Percentiles rank a stretch among this genome's conserved stretches.
phyloP scores from a whole-genome alignment of 92 coral and sea anemone genomes.

The Galaxea fascicularis region DNA sequence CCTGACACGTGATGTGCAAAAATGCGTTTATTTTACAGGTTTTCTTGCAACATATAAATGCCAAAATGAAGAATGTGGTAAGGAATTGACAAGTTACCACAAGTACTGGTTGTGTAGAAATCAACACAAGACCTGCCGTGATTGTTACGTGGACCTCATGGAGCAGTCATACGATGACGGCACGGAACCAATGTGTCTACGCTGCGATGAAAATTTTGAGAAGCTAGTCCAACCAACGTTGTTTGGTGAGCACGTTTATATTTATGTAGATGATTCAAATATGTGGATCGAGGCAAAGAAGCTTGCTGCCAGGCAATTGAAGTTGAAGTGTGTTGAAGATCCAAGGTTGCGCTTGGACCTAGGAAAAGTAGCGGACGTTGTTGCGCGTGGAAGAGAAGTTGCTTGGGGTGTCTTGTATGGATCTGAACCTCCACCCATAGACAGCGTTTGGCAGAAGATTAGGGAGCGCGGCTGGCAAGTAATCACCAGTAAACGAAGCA shows the following conservation, averaged over 20 bases:
- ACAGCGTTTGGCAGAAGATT: slow-evolving; percentile 52
- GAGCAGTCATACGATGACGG: neutral
- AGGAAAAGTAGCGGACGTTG: slow-evolving; percentile 45
- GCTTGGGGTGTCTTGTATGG: slow-evolving; percentile 45
- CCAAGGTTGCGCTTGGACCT: slow-evolving; percentile 49
- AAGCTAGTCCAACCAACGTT: neutral
- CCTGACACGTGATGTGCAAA: no score
- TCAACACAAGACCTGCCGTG: slow-evolving; percentile 25
- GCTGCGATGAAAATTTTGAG: slow-evolving; percentile 11
- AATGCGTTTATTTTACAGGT: no score
- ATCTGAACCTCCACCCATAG: slow-evolving; percentile 61
- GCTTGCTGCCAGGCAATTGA: slow-evolving; percentile 19
- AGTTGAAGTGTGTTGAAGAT: slow-evolving; percentile 36
- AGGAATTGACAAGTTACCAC: neutral
- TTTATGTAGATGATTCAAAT: slow-evolving; percentile 61
- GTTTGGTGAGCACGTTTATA: slow-evolving; percentile 25
- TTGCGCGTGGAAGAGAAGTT: slow-evolving; percentile 37
- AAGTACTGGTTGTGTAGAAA: slow-evolving; percentile 25
- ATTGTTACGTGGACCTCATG: slow-evolving; percentile 8
- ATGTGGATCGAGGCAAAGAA: slow-evolving; percentile 61
- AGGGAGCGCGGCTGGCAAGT: slow-evolving; percentile 30
- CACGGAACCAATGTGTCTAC: neutral
- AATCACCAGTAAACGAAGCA: slow-evolving; percentile 9
- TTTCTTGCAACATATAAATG: slow-evolving; percentile 10
- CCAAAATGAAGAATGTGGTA: neutral